Conservation (phyloP, 2,888 invertebrate species). For the Neocrepidodera transversa region DNA sequence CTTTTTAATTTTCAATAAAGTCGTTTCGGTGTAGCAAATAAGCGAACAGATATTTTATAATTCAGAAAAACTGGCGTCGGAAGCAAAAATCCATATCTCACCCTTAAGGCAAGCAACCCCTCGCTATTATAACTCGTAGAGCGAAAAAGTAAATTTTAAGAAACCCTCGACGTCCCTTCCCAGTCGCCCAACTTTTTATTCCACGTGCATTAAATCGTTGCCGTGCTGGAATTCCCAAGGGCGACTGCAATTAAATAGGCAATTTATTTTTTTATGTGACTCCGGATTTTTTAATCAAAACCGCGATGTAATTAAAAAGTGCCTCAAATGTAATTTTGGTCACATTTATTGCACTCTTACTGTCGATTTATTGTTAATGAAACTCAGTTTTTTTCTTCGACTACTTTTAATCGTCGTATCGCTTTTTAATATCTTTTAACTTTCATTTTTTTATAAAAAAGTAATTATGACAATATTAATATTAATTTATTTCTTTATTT, state of each 20-base stretch:
- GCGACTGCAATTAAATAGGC: slow-evolving; percentile 59
- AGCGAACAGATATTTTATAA: slow-evolving; percentile 59
- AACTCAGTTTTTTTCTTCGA: slow-evolving; percentile 17
- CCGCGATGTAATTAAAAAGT: slow-evolving; percentile 56
- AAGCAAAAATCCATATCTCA: slow-evolving; percentile 62
- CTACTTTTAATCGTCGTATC: slow-evolving; percentile 6
- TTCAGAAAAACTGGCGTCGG: slow-evolving; percentile 60
- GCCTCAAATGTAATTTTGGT: slow-evolving; percentile 55
- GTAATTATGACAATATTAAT: no score
- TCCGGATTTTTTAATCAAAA: slow-evolving; percentile 60
- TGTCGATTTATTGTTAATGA: slow-evolving; percentile 33
- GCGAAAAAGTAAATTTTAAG: slow-evolving; percentile 62
- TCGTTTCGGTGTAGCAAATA: slow-evolving; percentile 39
- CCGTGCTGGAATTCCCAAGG: slow-evolving; percentile 30
- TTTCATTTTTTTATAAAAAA: no score
- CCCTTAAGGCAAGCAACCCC: slow-evolving; percentile 42
- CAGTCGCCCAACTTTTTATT: slow-evolving; percentile 53
- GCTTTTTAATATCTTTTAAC: slow-evolving; percentile 11
- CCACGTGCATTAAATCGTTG: slow-evolving; percentile 41
- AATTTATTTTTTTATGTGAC: slow-evolving; percentile 60
- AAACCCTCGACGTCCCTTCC: slow-evolving; percentile 56
- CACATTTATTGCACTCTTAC: slow-evolving; percentile 46
- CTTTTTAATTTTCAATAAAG: slow-evolving; percentile 52
- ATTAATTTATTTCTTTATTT: no score
- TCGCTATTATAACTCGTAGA: slow-evolving; percentile 62